Evolutionary conservation across 2,888 invertebrate genomes (phyloP).

Genomic region (Syritta pipiens): DNA sequence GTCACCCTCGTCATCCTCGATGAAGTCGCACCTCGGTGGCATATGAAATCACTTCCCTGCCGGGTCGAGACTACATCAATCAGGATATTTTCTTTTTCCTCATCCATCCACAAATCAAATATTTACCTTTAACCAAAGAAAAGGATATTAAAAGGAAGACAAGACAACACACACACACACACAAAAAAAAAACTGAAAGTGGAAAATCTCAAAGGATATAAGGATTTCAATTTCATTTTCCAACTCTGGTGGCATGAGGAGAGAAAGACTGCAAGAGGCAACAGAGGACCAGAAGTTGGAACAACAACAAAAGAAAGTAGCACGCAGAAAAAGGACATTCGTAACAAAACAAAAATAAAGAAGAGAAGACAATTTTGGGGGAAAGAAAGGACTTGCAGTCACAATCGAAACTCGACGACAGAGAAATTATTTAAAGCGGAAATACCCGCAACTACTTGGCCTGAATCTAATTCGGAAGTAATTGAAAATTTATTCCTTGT

Average conservation of each 20-base stretch:
- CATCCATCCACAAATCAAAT: slow-evolving; percentile 62
- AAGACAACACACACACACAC: not conserved
- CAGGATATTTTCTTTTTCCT: slow-evolving; percentile 54
- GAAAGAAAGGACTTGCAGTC: not conserved
- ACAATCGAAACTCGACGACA: slow-evolving; percentile 9
- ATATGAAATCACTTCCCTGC: slow-evolving; percentile 55
- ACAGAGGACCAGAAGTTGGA: slow-evolving; percentile 18
- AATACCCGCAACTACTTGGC: slow-evolving; percentile 68
- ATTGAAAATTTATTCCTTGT: slow-evolving; percentile 64
- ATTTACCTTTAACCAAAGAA: slow-evolving; percentile 64
- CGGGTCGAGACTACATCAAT: slow-evolving; percentile 57
- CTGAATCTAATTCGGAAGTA: slow-evolving; percentile 65
- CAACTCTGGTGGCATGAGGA: too few species aligned
- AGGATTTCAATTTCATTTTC: slow-evolving; percentile 65
- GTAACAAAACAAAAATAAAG: slow-evolving; percentile 46
- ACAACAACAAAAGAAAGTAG: slow-evolving; percentile 38
- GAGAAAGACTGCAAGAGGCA: slow-evolving; percentile 35
- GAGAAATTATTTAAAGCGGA: slow-evolving; percentile 65
- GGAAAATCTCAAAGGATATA: slow-evolving; percentile 64
- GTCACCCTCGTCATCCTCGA: slow-evolving; percentile 55
- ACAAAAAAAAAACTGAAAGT: slow-evolving; percentile 56
- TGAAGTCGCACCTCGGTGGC: slow-evolving; percentile 46
- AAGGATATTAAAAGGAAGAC: slow-evolving; percentile 51
- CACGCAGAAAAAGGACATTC: slow-evolving; percentile 58
- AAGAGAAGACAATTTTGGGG: slow-evolving; percentile 7